Conservation (phyloP, 92 coral and sea anemone species). For the Pocillopora grandis region DNA sequence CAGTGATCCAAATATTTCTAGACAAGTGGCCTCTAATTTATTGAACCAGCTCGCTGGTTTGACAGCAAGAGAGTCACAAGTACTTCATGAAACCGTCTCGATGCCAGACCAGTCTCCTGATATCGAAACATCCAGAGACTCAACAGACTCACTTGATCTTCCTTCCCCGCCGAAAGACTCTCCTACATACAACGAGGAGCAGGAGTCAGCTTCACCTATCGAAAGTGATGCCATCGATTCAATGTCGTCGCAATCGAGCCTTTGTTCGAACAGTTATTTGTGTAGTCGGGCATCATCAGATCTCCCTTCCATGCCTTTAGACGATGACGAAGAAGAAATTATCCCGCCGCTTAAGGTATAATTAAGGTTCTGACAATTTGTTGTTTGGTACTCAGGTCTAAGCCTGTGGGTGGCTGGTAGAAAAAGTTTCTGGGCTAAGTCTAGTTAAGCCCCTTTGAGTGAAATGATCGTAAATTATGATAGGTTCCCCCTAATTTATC, state of each 20-base stretch:
- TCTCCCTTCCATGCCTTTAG: neutral
- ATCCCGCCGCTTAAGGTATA: constrained; percentile 14
- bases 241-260: neutral
- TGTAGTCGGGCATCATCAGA: neutral
- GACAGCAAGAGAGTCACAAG: neutral
- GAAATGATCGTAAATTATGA: too few relatives aligned
- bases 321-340: neutral
- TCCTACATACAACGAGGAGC: neutral
- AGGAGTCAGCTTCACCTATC: neutral
- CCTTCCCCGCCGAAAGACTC: constrained; percentile 13
- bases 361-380: neutral
- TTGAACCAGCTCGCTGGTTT: neutral
- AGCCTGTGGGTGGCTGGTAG: too few relatives aligned
- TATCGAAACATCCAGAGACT: neutral
- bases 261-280: neutral
- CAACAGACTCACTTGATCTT: neutral
- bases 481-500: neutral
- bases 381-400: too few relatives aligned
- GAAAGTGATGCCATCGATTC: neutral
- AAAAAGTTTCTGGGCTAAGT: too few relatives aligned
- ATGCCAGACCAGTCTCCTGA: neutral
- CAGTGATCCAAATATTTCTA: too few relatives aligned
- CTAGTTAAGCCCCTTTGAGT: too few relatives aligned
- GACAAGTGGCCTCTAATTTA: too few relatives aligned
- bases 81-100: neutral